phyloP scores from a whole-genome alignment of 1,140 invertebrate genomes.

The Trachymyrmex cornetzi region DNA sequence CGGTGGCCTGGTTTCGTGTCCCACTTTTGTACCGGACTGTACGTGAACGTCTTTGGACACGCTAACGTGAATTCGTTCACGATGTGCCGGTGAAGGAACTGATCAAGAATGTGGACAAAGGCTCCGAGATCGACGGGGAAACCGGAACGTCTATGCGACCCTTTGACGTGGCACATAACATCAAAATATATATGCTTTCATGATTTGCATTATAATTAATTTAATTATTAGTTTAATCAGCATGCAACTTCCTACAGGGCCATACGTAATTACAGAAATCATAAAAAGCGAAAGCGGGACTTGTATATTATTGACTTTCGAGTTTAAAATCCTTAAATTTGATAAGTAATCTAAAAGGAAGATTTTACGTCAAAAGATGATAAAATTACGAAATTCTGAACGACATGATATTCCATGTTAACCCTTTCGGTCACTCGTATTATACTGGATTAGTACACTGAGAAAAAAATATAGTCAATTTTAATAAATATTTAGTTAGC shows the following conservation, averaged over 20 bases:
- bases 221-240: neutral
- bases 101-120: conserved; percentile 32
- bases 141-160: neutral
- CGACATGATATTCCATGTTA: too few species aligned
- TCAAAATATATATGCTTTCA: too few species aligned
- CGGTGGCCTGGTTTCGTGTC: conserved; percentile 86
- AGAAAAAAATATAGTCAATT: too few species aligned
- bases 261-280: neutral
- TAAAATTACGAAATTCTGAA: neutral
- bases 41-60: conserved; percentile 74
- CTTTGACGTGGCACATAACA: neutral
- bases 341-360: neutral
- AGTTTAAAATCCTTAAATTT: too few species aligned
- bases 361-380: neutral
- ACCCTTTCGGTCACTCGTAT: too few species aligned
- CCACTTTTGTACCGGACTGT: conserved; percentile 81
- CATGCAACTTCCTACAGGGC: neutral
- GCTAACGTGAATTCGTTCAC: conserved; percentile 68
- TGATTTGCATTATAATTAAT: neutral
- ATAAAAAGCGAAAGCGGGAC: neutral
- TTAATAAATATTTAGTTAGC: too few species aligned
- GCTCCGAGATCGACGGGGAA: conserved; percentile 19
- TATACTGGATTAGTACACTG: too few species aligned
- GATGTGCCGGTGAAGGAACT: conserved; percentile 36
- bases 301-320: neutral